Conservation (phyloP, 2,113 vertebrate genomes). For the Phaetusa simplex region DNA sequence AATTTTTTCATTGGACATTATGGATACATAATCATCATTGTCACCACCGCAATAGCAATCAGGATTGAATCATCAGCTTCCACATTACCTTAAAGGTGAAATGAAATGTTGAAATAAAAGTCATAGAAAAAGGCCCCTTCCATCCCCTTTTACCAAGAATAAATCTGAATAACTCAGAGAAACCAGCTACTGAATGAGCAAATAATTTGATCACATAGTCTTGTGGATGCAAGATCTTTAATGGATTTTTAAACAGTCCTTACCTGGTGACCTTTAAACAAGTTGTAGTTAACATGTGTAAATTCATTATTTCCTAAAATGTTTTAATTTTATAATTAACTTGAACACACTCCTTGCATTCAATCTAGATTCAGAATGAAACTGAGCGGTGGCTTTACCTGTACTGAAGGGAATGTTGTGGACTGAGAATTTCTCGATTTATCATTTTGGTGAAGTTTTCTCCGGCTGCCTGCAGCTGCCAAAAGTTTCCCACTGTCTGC, state of each 20-base stretch:
- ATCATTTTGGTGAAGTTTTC: background rate
- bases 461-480: background rate
- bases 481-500: background rate
- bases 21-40: background rate
- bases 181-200: background rate
- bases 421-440: background rate
- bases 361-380: background rate
- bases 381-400: background rate
- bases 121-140: background rate
- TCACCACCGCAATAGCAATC: background rate
- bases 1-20: background rate
- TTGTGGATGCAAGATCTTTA: background rate
- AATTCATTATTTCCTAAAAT: conserved; percentile 50
- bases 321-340: conserved; percentile 38
- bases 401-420: accelerated
- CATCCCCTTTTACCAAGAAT: background rate
- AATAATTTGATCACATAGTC: background rate
- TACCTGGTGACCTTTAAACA: conserved; percentile 15
- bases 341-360: background rate
- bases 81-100: background rate
- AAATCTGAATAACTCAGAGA: background rate
- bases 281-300: background rate
- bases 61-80: background rate
- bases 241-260: conserved; percentile 7
- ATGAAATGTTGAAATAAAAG: background rate